Evolutionary conservation across 2,888 invertebrate genomes (phyloP), one percentile per base, ranked within the genome.

Genomic region (Chesias legatella): DNA sequence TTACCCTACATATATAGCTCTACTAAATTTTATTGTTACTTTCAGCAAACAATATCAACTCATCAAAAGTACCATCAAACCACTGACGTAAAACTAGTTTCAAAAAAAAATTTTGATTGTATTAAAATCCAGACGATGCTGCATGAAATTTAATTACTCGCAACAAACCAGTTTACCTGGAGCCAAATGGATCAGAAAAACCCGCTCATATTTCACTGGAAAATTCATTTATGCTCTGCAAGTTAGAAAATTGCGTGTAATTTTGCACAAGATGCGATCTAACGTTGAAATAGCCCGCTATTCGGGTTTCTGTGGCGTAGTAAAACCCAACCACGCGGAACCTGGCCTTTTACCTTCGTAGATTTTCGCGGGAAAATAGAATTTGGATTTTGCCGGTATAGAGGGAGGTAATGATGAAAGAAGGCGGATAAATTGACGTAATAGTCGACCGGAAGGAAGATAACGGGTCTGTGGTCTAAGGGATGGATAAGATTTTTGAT

Each of bases 171-270:
- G 33, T 33, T 45, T 26, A 45, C 45, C 45, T 45, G 33, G 29
- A 45, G 23, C 40, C 45, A 41, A 45, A 45, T 45, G 40, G 40
- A 45, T 45, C 45, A 33, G 38, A 43, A 52, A 46, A 49, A 38
- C 33, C 35, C 26, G 31, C 39, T 34, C 39, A 39, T 49, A 44
- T 36, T 38, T 50, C 44, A 55, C 42, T 44, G 38, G 35, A 50
- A 50, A 48, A 52, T 52, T 51, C 45, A 51, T 51, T 49, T 48
- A 48, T 45, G 48, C 47, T 45, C 43, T 48, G 41, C 42, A 50
- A 55, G 50, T 50, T 51, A 50, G 46, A 55, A 51, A 55, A 55
- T 50, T 55, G 55, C 50, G 52, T 48, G 48, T 55, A 52, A 55
- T 52, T 55, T 50, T 46, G 50, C 50, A 44, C 48, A 44, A 48